phyloP scores from a whole-genome alignment of 2,888 invertebrate genomes.

The Calephelis perditalis region DNA sequence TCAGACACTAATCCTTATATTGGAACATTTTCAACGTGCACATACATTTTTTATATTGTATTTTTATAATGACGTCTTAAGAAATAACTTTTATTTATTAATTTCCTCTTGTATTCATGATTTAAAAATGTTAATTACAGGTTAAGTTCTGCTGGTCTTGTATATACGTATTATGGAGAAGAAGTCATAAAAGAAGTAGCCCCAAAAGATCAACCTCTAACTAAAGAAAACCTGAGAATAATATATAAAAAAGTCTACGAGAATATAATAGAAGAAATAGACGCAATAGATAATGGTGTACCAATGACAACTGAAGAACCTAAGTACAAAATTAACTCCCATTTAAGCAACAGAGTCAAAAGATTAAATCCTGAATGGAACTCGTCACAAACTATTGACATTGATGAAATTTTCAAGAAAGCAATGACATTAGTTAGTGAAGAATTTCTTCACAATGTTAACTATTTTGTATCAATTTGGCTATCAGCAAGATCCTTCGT shows the following conservation, averaged over 20 bases:
- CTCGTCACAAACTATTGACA: constrained; percentile 65
- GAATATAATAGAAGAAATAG: constrained; percentile 93
- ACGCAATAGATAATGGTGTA: constrained; percentile 98
- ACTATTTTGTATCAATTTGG: constrained; percentile 84
- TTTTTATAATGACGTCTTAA: too few species aligned
- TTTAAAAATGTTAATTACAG: constrained; percentile 65
- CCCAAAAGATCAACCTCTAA: constrained; percentile 53
- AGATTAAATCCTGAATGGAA: constrained; percentile 93
- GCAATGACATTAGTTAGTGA: constrained; percentile 87
- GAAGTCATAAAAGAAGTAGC: constrained; percentile 82
- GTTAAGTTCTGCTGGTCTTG: constrained; percentile 95
- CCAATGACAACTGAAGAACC: constrained; percentile 86
- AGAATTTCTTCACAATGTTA: constrained; percentile 87
- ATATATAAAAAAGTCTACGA: constrained; percentile 89
- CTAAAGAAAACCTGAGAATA: constrained; percentile 68
- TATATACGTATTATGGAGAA: constrained; percentile 94
- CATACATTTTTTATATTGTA: too few species aligned
- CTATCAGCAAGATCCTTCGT: constrained; percentile 91
- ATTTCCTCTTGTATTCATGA: too few species aligned
- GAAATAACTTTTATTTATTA: too few species aligned
- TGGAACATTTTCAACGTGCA: too few species aligned
- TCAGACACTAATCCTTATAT: too few species aligned
- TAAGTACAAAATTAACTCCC: constrained; percentile 87
- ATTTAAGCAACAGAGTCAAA: constrained; percentile 86
- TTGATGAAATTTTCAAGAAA: constrained; percentile 82